phyloP scores from a whole-genome alignment of 1,140 invertebrate species.

The Mesaphorura yosii region DNA sequence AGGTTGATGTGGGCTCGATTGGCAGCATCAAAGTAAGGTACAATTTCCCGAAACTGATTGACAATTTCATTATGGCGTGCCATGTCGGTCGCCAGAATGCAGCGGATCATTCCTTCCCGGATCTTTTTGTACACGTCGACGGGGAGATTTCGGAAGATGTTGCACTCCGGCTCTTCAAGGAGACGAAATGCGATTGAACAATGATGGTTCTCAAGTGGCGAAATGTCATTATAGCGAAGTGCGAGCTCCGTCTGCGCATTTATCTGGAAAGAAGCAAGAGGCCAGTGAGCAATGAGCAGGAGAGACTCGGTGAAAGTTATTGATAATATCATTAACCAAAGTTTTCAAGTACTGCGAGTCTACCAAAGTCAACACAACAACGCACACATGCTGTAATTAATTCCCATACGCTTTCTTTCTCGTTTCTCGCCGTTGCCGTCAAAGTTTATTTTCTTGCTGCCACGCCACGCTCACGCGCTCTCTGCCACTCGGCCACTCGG shows the following conservation, averaged over 20 bases:
- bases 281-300: no score
- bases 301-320: background rate
- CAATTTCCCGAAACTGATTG: constrained; percentile 57
- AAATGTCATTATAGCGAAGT: constrained; percentile 77
- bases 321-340: no score
- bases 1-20: constrained; percentile 66
- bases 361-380: no score
- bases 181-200: constrained; percentile 75
- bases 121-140: constrained; percentile 49
- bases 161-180: constrained; percentile 60
- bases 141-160: constrained; percentile 59
- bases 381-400: no score
- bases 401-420: no score
- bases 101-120: constrained; percentile 69
- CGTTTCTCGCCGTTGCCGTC: no score
- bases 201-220: constrained; percentile 78
- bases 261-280: constrained; percentile 41
- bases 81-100: constrained; percentile 78
- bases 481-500: no score
- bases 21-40: constrained; percentile 58
- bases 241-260: constrained; percentile 75
- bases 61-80: constrained; percentile 71
- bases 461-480: no score
- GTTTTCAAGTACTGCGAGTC: no score
- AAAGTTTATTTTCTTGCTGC: no score